Evolutionary conservation across 2,888 invertebrate genomes (phyloP), one percentile per base, ranked within the genome.

Genomic region (Crossocerus cetratus): DNA sequence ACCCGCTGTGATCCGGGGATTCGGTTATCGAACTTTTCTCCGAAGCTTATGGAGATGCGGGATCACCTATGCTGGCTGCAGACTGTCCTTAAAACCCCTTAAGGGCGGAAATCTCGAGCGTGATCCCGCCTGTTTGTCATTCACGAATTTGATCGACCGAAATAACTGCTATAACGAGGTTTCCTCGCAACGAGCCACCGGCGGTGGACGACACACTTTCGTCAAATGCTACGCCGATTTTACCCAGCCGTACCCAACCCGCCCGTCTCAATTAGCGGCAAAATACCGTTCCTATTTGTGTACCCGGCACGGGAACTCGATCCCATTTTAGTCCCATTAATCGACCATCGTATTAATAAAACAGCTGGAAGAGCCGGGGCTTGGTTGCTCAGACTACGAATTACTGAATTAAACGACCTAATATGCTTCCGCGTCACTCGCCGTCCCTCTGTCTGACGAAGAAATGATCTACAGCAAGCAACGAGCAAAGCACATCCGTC

Each of bases 1-100:
- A 23, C 63, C 56, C 43, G 49, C 32, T 16, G 55, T 42, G 54
- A 78, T 72, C 65, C 54, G 63, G 69, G 74, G 76, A 81, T 43
- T 32, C 62, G 72, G 70, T 78, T 62, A 73, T 54, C 65, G 44
- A 61, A 69, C 69, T 65, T 65, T 59, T 23, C 56, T 56, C 42
- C 68, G 49, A 45, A 18, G 63, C 45, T 63, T 60, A 55, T 64
- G 22, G 20, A 32, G 49, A 63, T 49, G 53, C 59, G 43, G 20
- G 32, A 53, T 57, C 62, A 68, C 54, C 57, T 20, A 49, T 23
- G 56, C 22, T 55, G 5, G 32, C 23, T 60, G 45, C 20, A 43
- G 53, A 55, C 57, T 53, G 62, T 42, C 64, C 53, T 18, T 5
- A 43, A 69, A 61, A 49, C 22, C 55, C 18, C 22, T 61, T 20